Percentiles rank a stretch among this genome's conserved stretches.
These are phyloP conservation scores for Liopterus haemorrhoidalis DNA, from an alignment of 2,888 invertebrate species.

Conservation along the genomic window DNA sequence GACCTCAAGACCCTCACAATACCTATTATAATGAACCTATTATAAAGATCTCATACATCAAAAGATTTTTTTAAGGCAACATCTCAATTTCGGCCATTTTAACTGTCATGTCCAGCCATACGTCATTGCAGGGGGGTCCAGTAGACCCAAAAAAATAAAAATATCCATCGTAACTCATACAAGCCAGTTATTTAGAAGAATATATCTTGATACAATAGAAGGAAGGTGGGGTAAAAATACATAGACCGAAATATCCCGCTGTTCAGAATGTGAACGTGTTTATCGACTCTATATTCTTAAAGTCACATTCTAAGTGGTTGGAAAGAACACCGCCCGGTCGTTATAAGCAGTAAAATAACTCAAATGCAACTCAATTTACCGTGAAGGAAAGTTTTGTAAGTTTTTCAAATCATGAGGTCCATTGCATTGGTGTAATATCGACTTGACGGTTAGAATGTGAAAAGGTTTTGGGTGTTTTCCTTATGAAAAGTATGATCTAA, in stretches of 20 bases:
- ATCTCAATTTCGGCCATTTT: constrained; percentile 28
- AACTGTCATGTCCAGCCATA: constrained; percentile 33
- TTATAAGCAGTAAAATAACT: constrained; percentile 38
- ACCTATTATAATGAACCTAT: too few species aligned
- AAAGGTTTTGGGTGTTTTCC: constrained; percentile 2
- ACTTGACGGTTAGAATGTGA: constrained; percentile 16
- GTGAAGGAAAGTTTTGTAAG: constrained; percentile 38
- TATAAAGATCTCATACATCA: too few species aligned
- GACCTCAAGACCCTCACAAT: too few species aligned
- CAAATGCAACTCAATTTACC: constrained; percentile 44
- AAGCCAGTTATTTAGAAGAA: constrained; percentile 28
- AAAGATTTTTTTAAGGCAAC: too few species aligned
- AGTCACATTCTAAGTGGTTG: constrained; percentile 26
- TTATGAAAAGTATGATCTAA: constrained; percentile 15
- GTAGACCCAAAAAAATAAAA: constrained; percentile 32
- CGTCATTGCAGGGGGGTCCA: constrained; percentile 34
- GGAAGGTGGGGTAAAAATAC: constrained; percentile 21
- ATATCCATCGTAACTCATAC: too few species aligned
- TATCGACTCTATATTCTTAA: too few species aligned
- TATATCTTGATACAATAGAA: constrained; percentile 20
- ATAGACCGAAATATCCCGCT: constrained; percentile 32
- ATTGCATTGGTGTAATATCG: constrained; percentile 29
- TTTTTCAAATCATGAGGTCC: constrained; percentile 33
- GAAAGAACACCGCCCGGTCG: constrained; percentile 28
- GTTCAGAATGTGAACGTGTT: constrained; percentile 14